Evolutionary conservation across 2,113 vertebrate species (phyloP).

Genomic region (Indicator indicator): DNA sequence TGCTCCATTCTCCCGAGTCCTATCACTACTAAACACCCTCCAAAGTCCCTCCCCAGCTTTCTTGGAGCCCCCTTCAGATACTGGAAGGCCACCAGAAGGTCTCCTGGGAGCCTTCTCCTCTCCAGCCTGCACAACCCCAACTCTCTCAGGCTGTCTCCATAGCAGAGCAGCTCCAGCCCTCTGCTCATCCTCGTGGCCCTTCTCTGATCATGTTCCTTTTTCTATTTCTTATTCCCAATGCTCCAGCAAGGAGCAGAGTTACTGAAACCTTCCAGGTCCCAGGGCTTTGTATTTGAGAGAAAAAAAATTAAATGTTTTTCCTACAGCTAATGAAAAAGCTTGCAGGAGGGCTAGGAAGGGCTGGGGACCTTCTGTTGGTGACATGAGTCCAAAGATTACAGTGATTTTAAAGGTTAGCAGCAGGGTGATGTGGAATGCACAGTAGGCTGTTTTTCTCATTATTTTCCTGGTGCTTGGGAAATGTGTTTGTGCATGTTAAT

Average conservation of each 20-base stretch:
- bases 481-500: neutral
- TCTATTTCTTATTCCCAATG: neutral
- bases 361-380: neutral
- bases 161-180: too few relatives aligned
- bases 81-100: too few relatives aligned
- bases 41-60: too few relatives aligned
- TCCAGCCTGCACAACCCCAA: too few relatives aligned
- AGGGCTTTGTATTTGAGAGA: neutral
- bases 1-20: too few relatives aligned
- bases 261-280: fast-evolving
- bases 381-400: neutral
- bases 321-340: neutral
- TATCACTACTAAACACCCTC: too few relatives aligned
- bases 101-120: too few relatives aligned
- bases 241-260: neutral
- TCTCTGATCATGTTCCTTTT: too few relatives aligned
- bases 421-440: neutral
- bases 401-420: neutral
- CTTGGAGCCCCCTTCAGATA: too few relatives aligned
- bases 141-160: too few relatives aligned
- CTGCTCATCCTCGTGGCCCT: too few relatives aligned
- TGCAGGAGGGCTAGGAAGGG: neutral
- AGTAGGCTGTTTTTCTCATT: neutral
- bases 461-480: neutral
- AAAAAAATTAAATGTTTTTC: neutral